Percentiles rank a stretch among this genome's conserved stretches.
Conservation (phyloP, 2,888 invertebrate genomes). For the Uropetala carovei region DNA sequence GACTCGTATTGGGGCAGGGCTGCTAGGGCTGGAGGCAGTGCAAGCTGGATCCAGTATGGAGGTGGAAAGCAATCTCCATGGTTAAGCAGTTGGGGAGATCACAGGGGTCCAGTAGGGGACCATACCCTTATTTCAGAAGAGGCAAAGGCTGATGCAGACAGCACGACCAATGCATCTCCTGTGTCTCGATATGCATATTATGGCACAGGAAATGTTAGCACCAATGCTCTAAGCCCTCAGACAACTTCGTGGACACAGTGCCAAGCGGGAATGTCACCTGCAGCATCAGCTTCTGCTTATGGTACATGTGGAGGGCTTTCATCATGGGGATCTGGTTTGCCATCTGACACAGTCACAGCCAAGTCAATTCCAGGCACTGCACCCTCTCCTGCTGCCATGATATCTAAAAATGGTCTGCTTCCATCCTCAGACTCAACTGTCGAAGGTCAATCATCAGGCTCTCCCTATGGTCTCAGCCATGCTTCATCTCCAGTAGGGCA, state of each 20-base stretch:
- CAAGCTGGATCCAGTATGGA: constrained; percentile 75
- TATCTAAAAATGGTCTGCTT: constrained; percentile 26
- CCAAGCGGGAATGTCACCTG: constrained; percentile 39
- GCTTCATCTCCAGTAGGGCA: constrained; percentile 55
- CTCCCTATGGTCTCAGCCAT: constrained; percentile 30
- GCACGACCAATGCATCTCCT: constrained; percentile 75
- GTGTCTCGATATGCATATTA: constrained; percentile 52
- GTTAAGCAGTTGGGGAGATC: constrained; percentile 64
- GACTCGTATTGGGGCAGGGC: constrained; percentile 63
- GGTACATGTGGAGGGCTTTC: constrained; percentile 65
- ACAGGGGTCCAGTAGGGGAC: not conserved
- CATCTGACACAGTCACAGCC: constrained; percentile 1
- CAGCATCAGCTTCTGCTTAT: constrained; percentile 49
- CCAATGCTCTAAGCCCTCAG: constrained; percentile 23
- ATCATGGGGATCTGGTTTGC: constrained; percentile 57
- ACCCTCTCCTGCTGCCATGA: constrained; percentile 30
- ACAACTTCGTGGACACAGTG: constrained; percentile 55
- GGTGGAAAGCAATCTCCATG: constrained; percentile 48
- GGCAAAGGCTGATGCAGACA: constrained; percentile 86
- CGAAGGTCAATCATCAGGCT: constrained; percentile 31
- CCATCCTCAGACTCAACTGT: constrained; percentile 26
- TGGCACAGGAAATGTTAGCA: constrained; percentile 12
- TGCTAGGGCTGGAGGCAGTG: constrained; percentile 68
- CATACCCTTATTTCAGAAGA: constrained; percentile 47
- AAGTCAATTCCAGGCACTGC: constrained; percentile 36